Base-by-base conservation (phyloP, 2,113 vertebrate genomes). In the Acrocephalus arundinaceus region DNA sequence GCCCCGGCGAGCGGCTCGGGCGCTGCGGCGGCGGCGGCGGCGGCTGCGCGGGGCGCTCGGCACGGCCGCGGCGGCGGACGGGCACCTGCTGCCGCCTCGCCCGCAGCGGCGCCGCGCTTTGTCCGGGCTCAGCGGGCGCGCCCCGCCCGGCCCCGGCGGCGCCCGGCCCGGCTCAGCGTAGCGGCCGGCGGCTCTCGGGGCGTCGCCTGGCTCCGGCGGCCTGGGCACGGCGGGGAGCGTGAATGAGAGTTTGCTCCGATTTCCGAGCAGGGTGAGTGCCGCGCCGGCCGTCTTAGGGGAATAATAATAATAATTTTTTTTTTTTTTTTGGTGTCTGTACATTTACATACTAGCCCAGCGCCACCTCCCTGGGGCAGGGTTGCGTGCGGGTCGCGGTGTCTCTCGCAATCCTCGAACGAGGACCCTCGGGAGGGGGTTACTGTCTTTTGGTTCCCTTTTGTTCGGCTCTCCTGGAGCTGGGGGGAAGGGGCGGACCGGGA, bases 161-260 rank as follows among this genome's bases (percentile, higher is more conserved):
- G 76, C 76, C 27, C 70, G 15, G 87, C 71, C 20, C 63, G 11
- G 71, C 54, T 7, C 46, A 35, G 48, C 52, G 5, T 70, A 59
- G 59, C 75, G 22, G 52, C 45, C 43, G 52, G 92, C 65, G 92
- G 61, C 77, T 82, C 62, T 81, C 75, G 81, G 92, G 92, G 87
- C 92, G 78, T 83, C 85, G 58, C 72, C 85, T 73, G 66, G 30
- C 67, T 89, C 66, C 27, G 65, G 75, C 71, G 65, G 89, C 76
- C 90, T 90, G 87, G 78, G 77, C 83, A 71, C 74, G 30, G 54
- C 67, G 73, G 67, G 86, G 65, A 78, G 96, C 87, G 95, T 95
- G 96, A 23, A 96, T 96, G 96, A 94, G 95, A 97, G 95, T 94
- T 91, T 93, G 95, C 90, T 85, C 95, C 78, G 95, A 93, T 95